phyloP scores from a whole-genome alignment of 2,797 vertebrate genomes.

The Helostoma temminkii region DNA sequence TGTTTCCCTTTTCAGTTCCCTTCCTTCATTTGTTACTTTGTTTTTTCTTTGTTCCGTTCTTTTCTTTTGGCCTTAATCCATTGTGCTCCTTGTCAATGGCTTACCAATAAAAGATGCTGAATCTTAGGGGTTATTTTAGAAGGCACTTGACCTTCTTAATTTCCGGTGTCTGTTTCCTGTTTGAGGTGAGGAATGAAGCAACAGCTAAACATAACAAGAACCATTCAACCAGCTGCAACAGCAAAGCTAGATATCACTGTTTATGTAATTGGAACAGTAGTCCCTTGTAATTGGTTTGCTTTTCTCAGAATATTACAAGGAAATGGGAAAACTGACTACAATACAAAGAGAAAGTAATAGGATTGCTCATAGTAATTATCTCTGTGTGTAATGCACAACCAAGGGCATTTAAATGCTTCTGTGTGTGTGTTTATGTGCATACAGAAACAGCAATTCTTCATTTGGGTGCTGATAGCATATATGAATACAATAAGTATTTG shows the following conservation, averaged over 20 bases:
- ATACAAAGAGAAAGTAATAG: slow-evolving; percentile 48
- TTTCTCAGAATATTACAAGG: slow-evolving; percentile 39
- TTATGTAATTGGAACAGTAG: slow-evolving; percentile 59
- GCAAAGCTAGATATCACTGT: slow-evolving; percentile 64
- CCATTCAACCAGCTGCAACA: slow-evolving; percentile 52
- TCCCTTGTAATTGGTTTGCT: slow-evolving; percentile 64
- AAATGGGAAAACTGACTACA: slow-evolving; percentile 36
- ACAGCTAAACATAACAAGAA: slow-evolving; percentile 43
- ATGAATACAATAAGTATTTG: neutral
- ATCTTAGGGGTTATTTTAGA: slow-evolving; percentile 46
- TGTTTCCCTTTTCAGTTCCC: neutral
- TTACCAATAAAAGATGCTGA: slow-evolving; percentile 5
- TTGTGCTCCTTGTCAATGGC: neutral
- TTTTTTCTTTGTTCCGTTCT: neutral
- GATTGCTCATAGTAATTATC: slow-evolving; percentile 44
- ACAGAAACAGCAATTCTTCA: neutral
- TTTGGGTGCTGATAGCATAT: neutral
- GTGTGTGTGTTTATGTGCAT: neutral
- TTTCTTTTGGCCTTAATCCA: neutral
- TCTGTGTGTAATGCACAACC: slow-evolving; percentile 21
- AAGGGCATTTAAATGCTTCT: slow-evolving; percentile 6
- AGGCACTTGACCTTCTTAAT: slow-evolving; percentile 60
- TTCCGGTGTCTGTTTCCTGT: slow-evolving; percentile 55
- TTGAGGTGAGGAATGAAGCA: slow-evolving; percentile 39
- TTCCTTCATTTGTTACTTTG: neutral